Evolutionary conservation across 2,113 vertebrate genomes (phyloP).

Genomic region (Brachyhypopomus occidentalis): DNA sequence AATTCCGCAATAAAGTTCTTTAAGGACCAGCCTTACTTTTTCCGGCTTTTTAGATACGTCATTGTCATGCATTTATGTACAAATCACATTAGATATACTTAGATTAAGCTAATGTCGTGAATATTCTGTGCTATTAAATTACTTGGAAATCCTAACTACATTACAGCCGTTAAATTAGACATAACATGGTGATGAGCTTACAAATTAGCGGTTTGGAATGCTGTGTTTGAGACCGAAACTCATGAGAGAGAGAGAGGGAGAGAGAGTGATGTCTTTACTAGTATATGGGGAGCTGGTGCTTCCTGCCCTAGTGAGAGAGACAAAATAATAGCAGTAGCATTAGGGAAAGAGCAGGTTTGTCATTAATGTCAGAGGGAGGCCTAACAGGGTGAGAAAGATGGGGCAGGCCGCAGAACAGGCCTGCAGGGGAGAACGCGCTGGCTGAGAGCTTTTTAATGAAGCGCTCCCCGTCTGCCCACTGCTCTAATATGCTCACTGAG

Average conservation of each 20-base stretch:
- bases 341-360: slow-evolving; percentile 38
- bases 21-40: background rate
- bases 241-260: background rate
- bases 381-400: slow-evolving; percentile 49
- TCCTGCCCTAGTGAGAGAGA: background rate
- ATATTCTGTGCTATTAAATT: slow-evolving; percentile 19
- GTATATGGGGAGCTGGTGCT: background rate
- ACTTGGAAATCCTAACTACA: background rate
- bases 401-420: slow-evolving; percentile 13
- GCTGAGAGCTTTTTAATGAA: slow-evolving; percentile 54
- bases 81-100: slow-evolving; percentile 17
- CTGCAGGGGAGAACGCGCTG: background rate
- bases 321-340: slow-evolving; percentile 26
- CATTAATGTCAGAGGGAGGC: slow-evolving; percentile 36
- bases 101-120: slow-evolving; percentile 23
- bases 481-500: slow-evolving; percentile 44
- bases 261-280: background rate
- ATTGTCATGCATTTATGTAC: slow-evolving; percentile 12
- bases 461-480: slow-evolving; percentile 25
- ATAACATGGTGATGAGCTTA: background rate
- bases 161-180: slow-evolving; percentile 24
- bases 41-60: background rate
- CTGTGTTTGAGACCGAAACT: background rate
- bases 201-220: background rate
- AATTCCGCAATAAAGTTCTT: too few species aligned